These are phyloP conservation scores for Anoplophora glabripennis DNA, from an alignment of 1,140 invertebrate species.

Conservation along the genomic window DNA sequence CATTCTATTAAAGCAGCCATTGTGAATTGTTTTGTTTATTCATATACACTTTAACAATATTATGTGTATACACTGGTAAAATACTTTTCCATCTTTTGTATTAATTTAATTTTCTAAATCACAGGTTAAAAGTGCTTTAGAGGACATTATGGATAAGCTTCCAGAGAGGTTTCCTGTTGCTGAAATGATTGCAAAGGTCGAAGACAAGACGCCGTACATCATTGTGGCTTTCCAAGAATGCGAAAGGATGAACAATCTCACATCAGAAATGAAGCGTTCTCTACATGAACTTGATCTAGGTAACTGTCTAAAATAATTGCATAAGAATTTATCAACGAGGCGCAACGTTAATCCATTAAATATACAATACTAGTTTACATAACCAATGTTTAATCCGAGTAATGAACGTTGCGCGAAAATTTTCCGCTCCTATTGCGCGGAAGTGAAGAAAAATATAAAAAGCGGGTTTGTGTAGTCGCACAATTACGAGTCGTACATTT, in stretches of 20 bases:
- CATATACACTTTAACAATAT: too few relatives aligned
- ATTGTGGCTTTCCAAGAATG: conserved; percentile 95
- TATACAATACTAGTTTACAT: too few relatives aligned
- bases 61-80: too few relatives aligned
- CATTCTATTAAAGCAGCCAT: too few relatives aligned
- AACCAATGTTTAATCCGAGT: too few relatives aligned
- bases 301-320: neutral
- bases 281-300: conserved; percentile 81
- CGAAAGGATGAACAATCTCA: conserved; percentile 89
- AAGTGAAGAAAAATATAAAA: too few relatives aligned
- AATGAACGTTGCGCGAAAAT: too few relatives aligned
- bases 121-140: conserved; percentile 74
- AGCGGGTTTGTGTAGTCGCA: too few relatives aligned
- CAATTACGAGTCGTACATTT: too few relatives aligned
- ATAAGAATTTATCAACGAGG: neutral
- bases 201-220: conserved; percentile 87
- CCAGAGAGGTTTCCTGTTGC: conserved; percentile 85
- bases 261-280: conserved; percentile 74
- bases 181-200: conserved; percentile 83
- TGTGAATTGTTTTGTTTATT: too few relatives aligned
- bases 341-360: too few relatives aligned
- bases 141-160: conserved; percentile 86
- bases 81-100: neutral
- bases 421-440: too few relatives aligned
- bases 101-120: neutral